Evolutionary conservation across 2,113 vertebrate species (phyloP).

Genomic region (Leiothrix lutea): DNA sequence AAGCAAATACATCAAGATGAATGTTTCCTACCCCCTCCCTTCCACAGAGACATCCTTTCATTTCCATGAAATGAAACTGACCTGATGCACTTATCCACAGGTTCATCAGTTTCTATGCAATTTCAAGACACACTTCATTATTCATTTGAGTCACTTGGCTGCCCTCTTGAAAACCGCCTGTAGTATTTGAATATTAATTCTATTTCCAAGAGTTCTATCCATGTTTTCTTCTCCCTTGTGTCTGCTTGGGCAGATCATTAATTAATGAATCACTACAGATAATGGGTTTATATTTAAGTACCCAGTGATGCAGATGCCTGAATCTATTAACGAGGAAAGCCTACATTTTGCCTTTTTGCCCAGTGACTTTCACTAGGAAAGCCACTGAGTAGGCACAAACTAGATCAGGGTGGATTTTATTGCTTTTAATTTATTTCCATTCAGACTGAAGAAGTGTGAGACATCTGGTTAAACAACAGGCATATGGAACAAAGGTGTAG

Average conservation of each 20-base stretch:
- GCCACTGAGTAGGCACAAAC: constrained; percentile 23
- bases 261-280: constrained; percentile 52
- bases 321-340: constrained; percentile 33
- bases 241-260: not conserved
- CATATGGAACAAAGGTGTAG: not conserved
- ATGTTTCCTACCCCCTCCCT: not conserved
- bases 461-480: not conserved
- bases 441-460: not conserved
- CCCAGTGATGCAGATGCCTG: not conserved
- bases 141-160: constrained; percentile 60
- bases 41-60: not conserved
- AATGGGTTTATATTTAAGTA: constrained; percentile 50
- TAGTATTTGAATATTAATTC: constrained; percentile 57
- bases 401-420: constrained; percentile 41
- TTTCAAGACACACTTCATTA: constrained; percentile 48
- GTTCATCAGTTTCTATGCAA: not conserved
- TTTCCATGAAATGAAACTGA: not conserved
- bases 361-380: constrained; percentile 14
- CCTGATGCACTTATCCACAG: not conserved
- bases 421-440: constrained; percentile 58
- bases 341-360: not conserved
- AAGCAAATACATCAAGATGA: not conserved
- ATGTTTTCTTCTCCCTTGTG: constrained; percentile 22
- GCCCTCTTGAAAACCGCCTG: constrained; percentile 50
- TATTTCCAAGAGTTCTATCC: constrained; percentile 47